A percentile compares a stretch with the other conserved stretches of the same genome.
Evolutionary conservation across 2,113 vertebrate genomes (phyloP).

Genomic region (Hypomesus transpacificus): DNA sequence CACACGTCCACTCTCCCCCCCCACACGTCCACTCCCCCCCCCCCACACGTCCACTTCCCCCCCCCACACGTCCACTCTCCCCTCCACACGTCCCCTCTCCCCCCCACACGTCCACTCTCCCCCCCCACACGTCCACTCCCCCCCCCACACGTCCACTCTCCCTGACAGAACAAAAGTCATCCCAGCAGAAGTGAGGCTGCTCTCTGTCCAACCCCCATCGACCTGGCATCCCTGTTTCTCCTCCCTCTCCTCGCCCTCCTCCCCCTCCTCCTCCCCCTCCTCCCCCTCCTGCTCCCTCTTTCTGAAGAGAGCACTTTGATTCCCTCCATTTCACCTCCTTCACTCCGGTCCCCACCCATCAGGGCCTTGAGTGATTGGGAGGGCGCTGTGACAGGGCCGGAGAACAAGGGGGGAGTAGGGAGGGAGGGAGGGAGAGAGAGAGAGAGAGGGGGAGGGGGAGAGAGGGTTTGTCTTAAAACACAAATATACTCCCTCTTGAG

Average conservation of each 20-base stretch:
- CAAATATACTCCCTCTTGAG: background rate
- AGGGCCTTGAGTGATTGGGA: constrained; percentile 33
- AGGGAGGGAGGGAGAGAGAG: background rate
- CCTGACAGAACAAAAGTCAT: constrained; percentile 39
- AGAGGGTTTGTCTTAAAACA: background rate
- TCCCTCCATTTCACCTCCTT: constrained; percentile 13
- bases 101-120: background rate
- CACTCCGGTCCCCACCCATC: constrained; percentile 35
- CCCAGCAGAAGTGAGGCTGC: constrained; percentile 41
- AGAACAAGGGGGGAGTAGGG: background rate
- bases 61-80: background rate
- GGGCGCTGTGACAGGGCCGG: constrained; percentile 8
- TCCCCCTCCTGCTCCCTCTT: background rate
- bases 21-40: too few relatives aligned
- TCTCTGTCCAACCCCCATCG: constrained; percentile 4
- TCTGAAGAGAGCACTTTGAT: constrained; percentile 36
- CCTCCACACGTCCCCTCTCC: too few relatives aligned
- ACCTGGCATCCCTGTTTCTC: constrained; percentile 31
- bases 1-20: too few relatives aligned
- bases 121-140: background rate
- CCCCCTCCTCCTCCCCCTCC: too few relatives aligned
- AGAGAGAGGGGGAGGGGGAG: too few relatives aligned
- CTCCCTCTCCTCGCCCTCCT: background rate
- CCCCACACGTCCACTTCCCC: background rate
- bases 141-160: background rate